Evolutionary conservation across 1,140 invertebrate species (phyloP), one percentile per base, ranked within the genome.

Genomic region (Teleopsis dalmanni): DNA sequence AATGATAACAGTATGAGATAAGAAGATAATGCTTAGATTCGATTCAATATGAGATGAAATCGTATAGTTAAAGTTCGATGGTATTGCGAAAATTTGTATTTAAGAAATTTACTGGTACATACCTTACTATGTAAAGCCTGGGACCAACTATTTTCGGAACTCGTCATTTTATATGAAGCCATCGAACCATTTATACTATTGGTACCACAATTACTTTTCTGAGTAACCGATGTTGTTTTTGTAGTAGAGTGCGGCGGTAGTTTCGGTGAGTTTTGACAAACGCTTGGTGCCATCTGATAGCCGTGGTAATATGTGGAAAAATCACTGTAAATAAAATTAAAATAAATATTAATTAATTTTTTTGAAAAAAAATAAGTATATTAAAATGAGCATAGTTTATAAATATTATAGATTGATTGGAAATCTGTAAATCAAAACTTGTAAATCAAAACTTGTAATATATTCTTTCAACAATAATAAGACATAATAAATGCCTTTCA

Each of bases 81-180:
- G 27, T 29, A 8, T 29, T 29, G 27, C 27, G 13, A 29, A 13
- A 13, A 29, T 29, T 29, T 29, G 13, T 29, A 29, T 29, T 29
- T 29, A 29, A 29, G 7, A 29, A 8, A 11, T 41, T 14, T 14
- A 27, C 10, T 19, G 23, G 36, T 36, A 48, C 55, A 48, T 31
- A 62, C 60, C 50, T 68, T 68, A 45, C 60, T 68, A 19, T 53
- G 65, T 7, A 63, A 51, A 0, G 57, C 56, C 45, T 68, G 65
- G 0, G 65, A 62, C 65, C 65, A 68, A 36, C 65, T 68, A 54
- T 65, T 63, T 21, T 68, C 65, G 13, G 65, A 68, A 31, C 60
- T 63, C 27, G 49, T 46, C 33, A 68, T 67, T 44, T 68, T 68
- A 44, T 68, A 68, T 22, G 64, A 67, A 26, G 64, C 62, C 53